Percentiles rank a stretch among this genome's conserved stretches.
phyloP scores from a whole-genome alignment of 2,113 vertebrate species.

The Camarhynchus parvulus region DNA sequence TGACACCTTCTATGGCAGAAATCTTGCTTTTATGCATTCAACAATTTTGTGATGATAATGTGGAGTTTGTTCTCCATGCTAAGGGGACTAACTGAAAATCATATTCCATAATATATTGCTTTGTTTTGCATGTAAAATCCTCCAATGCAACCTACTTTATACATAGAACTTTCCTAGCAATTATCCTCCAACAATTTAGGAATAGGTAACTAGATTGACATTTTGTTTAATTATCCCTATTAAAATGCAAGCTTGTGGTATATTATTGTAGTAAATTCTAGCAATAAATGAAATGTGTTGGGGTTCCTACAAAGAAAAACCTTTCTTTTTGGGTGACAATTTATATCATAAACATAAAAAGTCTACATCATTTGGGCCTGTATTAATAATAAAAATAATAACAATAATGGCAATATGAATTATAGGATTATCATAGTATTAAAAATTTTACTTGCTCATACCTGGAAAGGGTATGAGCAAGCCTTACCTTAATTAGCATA shows the following conservation, averaged over 20 bases:
- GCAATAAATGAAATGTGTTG: background rate
- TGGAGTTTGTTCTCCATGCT: background rate
- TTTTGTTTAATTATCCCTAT: constrained; percentile 38
- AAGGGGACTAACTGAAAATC: background rate
- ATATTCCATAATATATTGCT: background rate
- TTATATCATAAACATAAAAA: constrained; percentile 16
- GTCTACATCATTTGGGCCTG: background rate
- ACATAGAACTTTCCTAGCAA: background rate
- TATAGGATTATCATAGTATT: background rate
- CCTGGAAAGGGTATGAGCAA: background rate
- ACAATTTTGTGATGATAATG: background rate
- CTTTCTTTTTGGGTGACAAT: background rate
- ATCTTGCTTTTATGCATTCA: background rate
- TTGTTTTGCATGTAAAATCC: constrained; percentile 23
- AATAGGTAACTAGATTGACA: constrained; percentile 19
- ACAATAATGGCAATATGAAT: constrained; percentile 6
- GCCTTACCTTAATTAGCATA: background rate
- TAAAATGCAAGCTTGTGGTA: constrained; percentile 28
- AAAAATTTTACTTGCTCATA: background rate
- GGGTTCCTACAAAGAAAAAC: background rate
- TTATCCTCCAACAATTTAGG: background rate
- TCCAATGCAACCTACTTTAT: background rate
- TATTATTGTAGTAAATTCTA: constrained; percentile 28
- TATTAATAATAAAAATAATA: background rate
- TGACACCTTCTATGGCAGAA: background rate